phyloP scores from a whole-genome alignment of 2,113 vertebrate genomes.

The Pterocles burchelli region DNA sequence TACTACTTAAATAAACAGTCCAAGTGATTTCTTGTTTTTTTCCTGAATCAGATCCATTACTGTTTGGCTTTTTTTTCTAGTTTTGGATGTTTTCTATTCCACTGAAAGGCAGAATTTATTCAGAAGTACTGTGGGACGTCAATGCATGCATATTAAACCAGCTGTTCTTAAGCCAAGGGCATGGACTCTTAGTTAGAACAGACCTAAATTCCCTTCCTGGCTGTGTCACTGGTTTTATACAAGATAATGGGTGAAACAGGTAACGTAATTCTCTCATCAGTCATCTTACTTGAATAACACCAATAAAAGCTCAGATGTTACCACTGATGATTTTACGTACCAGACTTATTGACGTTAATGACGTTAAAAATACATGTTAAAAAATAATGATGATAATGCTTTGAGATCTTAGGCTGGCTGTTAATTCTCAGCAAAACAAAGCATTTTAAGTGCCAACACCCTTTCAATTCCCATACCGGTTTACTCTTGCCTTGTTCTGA shows the following conservation, averaged over 20 bases:
- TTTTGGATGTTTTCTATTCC: neutral
- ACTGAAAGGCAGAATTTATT: neutral
- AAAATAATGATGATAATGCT: neutral
- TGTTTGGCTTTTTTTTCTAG: neutral
- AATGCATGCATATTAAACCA: neutral
- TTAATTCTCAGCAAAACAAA: neutral
- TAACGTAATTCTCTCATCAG: neutral
- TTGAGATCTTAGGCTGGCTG: neutral
- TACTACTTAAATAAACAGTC: neutral
- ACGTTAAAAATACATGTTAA: neutral
- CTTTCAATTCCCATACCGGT: neutral
- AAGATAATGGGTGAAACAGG: neutral
- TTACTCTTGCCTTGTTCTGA: neutral
- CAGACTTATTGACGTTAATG: neutral
- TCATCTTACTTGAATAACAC: neutral
- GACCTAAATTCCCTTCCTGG: neutral
- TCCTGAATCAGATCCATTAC: neutral
- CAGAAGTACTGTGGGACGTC: neutral
- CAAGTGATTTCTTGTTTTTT: neutral
- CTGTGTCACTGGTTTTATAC: neutral
- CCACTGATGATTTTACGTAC: neutral
- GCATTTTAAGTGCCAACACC: neutral
- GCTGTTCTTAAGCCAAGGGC: neutral
- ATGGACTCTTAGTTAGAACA: neutral
- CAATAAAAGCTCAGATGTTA: neutral